phyloP scores from a whole-genome alignment of 2,888 invertebrate species.

The Hartigia nigra region DNA sequence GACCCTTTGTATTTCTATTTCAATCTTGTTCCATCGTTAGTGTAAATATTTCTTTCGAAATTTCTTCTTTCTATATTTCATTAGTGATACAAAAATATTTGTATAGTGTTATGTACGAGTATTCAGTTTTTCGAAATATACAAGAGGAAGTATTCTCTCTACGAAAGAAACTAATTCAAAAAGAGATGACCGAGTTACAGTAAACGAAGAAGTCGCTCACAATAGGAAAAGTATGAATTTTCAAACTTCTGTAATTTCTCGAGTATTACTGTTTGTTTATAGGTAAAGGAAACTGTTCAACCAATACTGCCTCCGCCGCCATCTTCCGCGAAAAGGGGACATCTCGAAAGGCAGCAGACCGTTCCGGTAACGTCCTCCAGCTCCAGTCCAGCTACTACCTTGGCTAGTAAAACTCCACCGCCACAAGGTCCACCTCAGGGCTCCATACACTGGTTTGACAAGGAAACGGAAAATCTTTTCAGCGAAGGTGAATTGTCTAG shows the following conservation, averaged over 20 bases:
- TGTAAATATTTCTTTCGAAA: not conserved
- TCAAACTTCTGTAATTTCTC: not conserved
- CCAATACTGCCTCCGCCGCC: constrained; percentile 62
- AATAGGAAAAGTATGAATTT: not conserved
- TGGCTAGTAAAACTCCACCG: constrained; percentile 55
- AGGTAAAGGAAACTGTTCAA: constrained; percentile 58
- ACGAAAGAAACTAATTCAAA: not conserved
- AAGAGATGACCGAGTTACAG: not conserved
- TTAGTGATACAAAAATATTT: not conserved
- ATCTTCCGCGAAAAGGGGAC: constrained; percentile 56
- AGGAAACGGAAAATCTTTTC: constrained; percentile 66
- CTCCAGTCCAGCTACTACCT: constrained; percentile 54
- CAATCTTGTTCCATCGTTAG: not conserved
- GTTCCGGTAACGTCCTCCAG: constrained; percentile 51
- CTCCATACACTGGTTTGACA: constrained; percentile 66
- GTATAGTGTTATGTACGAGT: not conserved
- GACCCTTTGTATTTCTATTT: not conserved
- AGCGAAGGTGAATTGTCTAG: constrained; percentile 60
- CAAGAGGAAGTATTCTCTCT: not conserved
- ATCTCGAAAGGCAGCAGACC: constrained; percentile 59
- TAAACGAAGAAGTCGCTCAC: not conserved
- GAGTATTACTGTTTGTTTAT: not conserved
- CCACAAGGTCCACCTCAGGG: constrained; percentile 40
- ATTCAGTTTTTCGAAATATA: not conserved
- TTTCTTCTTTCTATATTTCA: not conserved